Evolutionary conservation across 2,888 invertebrate species (phyloP).

Genomic region (Trilocha varians): DNA sequence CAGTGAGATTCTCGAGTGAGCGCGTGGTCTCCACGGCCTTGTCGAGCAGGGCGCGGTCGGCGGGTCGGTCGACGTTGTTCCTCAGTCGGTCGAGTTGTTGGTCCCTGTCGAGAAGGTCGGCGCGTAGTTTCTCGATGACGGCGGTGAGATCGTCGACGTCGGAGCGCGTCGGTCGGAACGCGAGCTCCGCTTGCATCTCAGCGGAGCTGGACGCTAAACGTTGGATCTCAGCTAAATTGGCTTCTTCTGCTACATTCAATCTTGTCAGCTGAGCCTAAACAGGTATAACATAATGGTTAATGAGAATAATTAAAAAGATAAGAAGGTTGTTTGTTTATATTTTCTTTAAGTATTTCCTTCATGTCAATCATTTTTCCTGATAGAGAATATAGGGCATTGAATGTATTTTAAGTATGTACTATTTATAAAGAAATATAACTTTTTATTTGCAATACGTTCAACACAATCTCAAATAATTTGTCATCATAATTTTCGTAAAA

Average conservation of each 20-base stretch:
- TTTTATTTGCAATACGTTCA: too few species aligned
- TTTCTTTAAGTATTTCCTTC: too few species aligned
- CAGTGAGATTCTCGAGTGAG: constrained; percentile 29
- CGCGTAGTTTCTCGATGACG: constrained; percentile 41
- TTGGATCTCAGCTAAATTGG: constrained; percentile 72
- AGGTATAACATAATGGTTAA: not conserved
- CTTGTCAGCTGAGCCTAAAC: constrained; percentile 50
- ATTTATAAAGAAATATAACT: too few species aligned
- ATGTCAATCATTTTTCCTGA: too few species aligned
- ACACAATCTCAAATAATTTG: too few species aligned
- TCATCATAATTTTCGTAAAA: too few species aligned
- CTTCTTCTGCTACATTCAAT: constrained; percentile 69
- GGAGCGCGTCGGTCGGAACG: constrained; percentile 72
- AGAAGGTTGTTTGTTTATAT: too few species aligned
- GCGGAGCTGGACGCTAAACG: constrained; percentile 61
- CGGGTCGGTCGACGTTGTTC: constrained; percentile 14
- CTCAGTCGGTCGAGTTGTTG: constrained; percentile 28
- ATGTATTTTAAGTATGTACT: too few species aligned
- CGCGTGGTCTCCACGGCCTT: constrained; percentile 24
- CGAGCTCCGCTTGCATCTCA: constrained; percentile 72
- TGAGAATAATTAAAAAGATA: not conserved
- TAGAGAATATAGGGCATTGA: too few species aligned
- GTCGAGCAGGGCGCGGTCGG: constrained; percentile 20
- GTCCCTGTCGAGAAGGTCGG: constrained; percentile 34
- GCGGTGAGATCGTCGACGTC: constrained; percentile 72